Evolutionary conservation across 2,797 vertebrate species (phyloP).

Genomic region (Oreochromis mossambicus): DNA sequence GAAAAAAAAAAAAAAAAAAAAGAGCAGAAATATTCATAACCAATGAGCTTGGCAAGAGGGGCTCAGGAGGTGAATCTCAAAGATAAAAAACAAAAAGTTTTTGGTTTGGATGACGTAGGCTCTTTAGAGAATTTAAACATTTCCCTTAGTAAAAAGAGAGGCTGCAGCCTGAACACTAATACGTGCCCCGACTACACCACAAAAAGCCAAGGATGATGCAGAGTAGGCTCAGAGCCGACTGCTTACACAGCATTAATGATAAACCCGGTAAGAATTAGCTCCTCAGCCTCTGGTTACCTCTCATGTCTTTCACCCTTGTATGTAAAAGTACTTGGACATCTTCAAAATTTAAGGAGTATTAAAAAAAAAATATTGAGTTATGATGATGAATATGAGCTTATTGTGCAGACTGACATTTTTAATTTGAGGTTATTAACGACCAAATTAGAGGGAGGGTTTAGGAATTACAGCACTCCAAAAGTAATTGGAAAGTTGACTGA

Average conservation of each 20-base stretch:
- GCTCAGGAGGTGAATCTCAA: neutral
- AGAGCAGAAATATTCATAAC: neutral
- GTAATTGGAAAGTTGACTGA: neutral
- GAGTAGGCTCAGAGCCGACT: neutral
- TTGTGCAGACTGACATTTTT: neutral
- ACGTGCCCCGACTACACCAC: neutral
- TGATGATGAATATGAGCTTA: neutral
- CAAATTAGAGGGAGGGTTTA: neutral
- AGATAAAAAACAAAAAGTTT: neutral
- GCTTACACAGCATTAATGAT: neutral
- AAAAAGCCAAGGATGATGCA: neutral
- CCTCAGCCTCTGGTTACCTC: neutral
- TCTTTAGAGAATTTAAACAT: neutral
- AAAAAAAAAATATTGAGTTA: neutral
- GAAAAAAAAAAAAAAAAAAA: rapidly evolving
- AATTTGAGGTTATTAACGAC: neutral
- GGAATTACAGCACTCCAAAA: neutral
- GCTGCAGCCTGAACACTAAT: neutral
- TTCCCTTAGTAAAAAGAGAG: neutral
- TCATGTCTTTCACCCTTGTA: neutral
- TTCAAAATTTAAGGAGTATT: neutral
- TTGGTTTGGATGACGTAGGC: neutral
- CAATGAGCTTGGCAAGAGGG: neutral
- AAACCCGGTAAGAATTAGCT: neutral
- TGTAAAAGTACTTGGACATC: neutral